These are phyloP conservation scores for Myiozetetes cayanensis DNA, from an alignment of 2,113 vertebrate genomes.

Conservation along the genomic window DNA sequence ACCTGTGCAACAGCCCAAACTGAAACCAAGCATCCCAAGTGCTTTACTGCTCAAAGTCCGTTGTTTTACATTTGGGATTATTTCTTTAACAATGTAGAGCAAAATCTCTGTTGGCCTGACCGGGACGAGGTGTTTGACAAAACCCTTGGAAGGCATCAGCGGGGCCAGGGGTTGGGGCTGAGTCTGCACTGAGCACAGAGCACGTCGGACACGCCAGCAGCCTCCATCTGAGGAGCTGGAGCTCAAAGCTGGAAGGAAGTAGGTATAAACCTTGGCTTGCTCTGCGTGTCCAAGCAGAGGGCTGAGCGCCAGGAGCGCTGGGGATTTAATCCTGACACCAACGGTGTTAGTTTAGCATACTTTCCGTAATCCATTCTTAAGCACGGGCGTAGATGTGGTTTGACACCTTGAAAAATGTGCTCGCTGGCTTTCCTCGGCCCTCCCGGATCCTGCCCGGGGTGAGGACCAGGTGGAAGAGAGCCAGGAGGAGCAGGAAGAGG, in stretches of 20 bases:
- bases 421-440: neutral
- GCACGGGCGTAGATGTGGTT: neutral
- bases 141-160: neutral
- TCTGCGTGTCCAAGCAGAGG: neutral
- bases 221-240: neutral
- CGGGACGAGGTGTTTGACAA: neutral
- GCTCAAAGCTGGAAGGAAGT: neutral
- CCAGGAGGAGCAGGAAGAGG: neutral
- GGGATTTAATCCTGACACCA: neutral
- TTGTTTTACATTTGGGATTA: neutral
- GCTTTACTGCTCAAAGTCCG: neutral
- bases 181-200: neutral
- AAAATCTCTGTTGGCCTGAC: neutral
- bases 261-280: neutral
- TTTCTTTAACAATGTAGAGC: neutral
- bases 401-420: conserved; percentile 33
- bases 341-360: neutral
- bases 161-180: neutral
- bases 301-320: neutral
- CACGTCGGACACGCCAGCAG: neutral
- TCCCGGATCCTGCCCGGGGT: neutral
- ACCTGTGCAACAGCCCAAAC: neutral
- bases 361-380: neutral
- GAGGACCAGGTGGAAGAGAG: neutral
- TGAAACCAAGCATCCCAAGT: neutral